These are phyloP conservation scores for Cheiracanthium punctorium DNA, from an alignment of 2,888 invertebrate species.

Conservation along the genomic window DNA sequence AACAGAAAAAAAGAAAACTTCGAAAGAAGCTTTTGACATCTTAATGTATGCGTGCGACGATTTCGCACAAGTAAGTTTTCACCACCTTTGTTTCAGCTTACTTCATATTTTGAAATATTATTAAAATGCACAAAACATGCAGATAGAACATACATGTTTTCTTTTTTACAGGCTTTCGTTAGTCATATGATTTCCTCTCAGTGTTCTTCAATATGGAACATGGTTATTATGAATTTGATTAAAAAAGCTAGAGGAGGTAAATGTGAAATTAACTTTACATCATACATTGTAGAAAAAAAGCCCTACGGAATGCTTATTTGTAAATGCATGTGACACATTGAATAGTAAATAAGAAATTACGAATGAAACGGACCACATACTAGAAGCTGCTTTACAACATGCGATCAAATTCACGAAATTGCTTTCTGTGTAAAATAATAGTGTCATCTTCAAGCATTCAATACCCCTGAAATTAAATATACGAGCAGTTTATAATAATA, in stretches of 20 bases:
- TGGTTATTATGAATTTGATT: slow-evolving; percentile 24
- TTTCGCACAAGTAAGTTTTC: neutral
- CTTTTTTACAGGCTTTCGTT: neutral
- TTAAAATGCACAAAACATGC: neutral
- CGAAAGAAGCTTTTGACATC: neutral
- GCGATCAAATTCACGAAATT: too few species aligned
- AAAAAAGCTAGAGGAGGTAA: slow-evolving; percentile 33
- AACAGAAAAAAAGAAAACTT: neutral
- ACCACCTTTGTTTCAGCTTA: neutral
- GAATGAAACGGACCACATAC: too few species aligned
- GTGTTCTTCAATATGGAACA: slow-evolving; percentile 34
- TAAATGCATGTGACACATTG: too few species aligned
- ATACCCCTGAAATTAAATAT: too few species aligned
- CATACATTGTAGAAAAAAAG: too few species aligned
- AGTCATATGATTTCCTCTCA: slow-evolving; percentile 11
- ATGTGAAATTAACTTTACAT: too few species aligned
- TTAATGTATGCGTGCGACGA: neutral
- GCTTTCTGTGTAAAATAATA: too few species aligned
- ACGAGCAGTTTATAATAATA: too few species aligned
- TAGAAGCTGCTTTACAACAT: too few species aligned
- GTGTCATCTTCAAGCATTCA: too few species aligned
- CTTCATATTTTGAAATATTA: neutral
- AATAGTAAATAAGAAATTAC: too few species aligned
- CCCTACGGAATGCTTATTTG: too few species aligned
- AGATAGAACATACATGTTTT: neutral